These are phyloP conservation scores for Macrophya alboannulata DNA, from an alignment of 2,888 invertebrate genomes.

Conservation along the genomic window DNA sequence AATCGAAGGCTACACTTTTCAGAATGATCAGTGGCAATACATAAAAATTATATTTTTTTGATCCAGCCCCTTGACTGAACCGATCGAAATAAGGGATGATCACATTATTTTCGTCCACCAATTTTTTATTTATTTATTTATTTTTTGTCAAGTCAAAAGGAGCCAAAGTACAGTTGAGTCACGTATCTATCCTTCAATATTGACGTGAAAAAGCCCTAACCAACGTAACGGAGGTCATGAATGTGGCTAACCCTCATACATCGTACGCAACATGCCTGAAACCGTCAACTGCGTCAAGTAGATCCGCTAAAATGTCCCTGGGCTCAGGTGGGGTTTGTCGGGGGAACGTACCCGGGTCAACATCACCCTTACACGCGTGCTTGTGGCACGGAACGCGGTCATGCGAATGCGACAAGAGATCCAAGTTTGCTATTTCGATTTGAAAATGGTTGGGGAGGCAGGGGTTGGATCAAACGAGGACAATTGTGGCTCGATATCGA, in stretches of 20 bases:
- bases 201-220: conserved; percentile 27
- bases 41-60: background rate
- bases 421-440: conserved; percentile 39
- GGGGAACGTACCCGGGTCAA: conserved; percentile 34
- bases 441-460: background rate
- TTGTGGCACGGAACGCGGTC: conserved; percentile 19
- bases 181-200: conserved; percentile 26
- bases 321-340: conserved; percentile 44
- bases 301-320: conserved; percentile 42
- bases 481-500: background rate
- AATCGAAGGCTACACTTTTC: too few species aligned
- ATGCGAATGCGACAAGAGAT: conserved; percentile 41
- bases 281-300: conserved; percentile 49
- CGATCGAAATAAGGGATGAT: background rate
- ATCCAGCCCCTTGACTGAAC: background rate
- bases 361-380: conserved; percentile 19
- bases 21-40: too few species aligned
- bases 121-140: background rate
- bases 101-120: background rate
- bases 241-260: conserved; percentile 38
- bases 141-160: background rate
- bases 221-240: conserved; percentile 34
- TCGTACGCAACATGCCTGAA: conserved; percentile 35
- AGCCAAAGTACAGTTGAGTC: background rate
- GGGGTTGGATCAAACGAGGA: background rate